Conservation (phyloP, 2,797 vertebrate species). For the Anguilla obscura region DNA sequence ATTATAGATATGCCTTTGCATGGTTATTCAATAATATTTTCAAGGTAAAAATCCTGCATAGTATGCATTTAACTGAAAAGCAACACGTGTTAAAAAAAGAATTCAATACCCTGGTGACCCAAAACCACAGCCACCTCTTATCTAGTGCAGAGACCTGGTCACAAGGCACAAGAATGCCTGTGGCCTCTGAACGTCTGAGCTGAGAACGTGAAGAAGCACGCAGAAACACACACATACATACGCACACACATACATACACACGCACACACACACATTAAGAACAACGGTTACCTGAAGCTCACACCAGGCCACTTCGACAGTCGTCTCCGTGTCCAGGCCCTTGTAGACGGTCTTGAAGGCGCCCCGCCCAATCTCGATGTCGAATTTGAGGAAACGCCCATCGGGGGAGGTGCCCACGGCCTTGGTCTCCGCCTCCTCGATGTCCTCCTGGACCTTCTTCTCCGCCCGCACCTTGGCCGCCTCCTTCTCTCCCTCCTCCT, state of each 20-base stretch:
- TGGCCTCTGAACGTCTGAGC: neutral
- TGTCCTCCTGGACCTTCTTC: conserved; percentile 84
- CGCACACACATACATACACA: neutral
- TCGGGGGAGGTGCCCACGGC: conserved; percentile 92
- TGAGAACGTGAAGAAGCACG: neutral
- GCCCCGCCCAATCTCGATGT: conserved; percentile 96
- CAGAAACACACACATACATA: neutral
- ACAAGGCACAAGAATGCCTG: neutral
- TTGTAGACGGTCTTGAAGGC: conserved; percentile 99
- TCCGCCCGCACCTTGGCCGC: conserved; percentile 69
- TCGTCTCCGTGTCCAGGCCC: conserved; percentile 96
- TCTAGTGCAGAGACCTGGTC: neutral
- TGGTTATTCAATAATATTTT: too few relatives aligned
- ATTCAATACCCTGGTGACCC: neutral
- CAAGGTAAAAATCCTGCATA: neutral
- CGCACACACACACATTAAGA: neutral
- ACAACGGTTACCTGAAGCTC: conserved; percentile 88
- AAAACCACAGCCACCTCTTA: neutral
- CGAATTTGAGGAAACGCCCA: conserved; percentile 95
- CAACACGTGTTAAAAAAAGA: neutral
- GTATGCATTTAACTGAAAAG: neutral
- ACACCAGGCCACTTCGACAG: conserved; percentile 98
- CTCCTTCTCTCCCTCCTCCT: conserved; percentile 63
- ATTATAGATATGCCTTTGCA: too few relatives aligned
- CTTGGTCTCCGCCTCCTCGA: conserved; percentile 94